Percentiles rank a stretch among this genome's conserved stretches.
Conservation (phyloP, 2,113 vertebrate species). For the Aspiorhynchus laticeps region DNA sequence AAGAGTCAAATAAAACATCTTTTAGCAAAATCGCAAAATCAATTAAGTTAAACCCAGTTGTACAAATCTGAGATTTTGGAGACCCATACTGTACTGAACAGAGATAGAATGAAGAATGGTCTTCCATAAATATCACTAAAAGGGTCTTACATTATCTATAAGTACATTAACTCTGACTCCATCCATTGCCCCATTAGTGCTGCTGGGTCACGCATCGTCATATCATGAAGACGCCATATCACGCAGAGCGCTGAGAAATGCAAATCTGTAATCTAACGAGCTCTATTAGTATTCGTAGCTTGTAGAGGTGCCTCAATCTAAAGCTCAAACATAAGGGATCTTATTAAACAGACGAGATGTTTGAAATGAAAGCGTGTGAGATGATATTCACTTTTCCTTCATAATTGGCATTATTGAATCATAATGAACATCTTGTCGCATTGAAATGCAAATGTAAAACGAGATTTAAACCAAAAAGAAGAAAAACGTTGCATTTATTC, state of each 20-base stretch:
- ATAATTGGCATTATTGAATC: constrained; percentile 29
- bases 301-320: constrained; percentile 22
- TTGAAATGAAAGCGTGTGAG: constrained; percentile 31
- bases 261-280: constrained; percentile 19
- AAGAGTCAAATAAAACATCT: constrained; percentile 34
- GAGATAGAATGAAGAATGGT: constrained; percentile 52
- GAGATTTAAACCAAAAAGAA: constrained; percentile 14
- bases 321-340: constrained; percentile 49
- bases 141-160: constrained; percentile 59
- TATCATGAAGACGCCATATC: constrained; percentile 30
- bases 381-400: constrained; percentile 45
- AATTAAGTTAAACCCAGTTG: constrained; percentile 20
- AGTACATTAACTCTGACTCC: constrained; percentile 52
- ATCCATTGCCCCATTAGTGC: constrained; percentile 49
- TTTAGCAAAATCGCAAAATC: constrained; percentile 29
- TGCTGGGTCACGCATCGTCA: constrained; percentile 27
- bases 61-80: constrained; percentile 47
- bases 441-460: constrained; percentile 43
- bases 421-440: constrained; percentile 36
- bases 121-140: constrained; percentile 57
- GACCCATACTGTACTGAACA: constrained; percentile 48
- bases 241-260: constrained; percentile 35
- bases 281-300: constrained; percentile 46
- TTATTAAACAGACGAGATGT: constrained; percentile 53
- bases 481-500: neutral